A percentile compares a stretch with the other conserved stretches of the same genome.
phyloP scores from a whole-genome alignment of 23 tunicate genomes.

The Aplidium turbinatum region DNA sequence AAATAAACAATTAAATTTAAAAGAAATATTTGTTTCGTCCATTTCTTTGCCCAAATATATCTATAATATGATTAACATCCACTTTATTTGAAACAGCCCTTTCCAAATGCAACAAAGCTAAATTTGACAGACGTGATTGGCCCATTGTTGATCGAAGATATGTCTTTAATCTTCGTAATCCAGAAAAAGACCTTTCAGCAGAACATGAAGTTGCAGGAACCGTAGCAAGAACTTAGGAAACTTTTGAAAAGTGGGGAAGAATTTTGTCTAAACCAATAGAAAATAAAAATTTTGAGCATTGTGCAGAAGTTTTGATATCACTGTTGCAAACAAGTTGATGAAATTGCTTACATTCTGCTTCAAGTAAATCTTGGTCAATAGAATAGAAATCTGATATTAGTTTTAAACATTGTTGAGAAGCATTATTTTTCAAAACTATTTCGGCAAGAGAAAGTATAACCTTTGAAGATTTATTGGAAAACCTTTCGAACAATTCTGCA shows the following conservation, averaged over 20 bases:
- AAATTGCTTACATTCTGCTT: too few relatives aligned
- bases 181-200: slow-evolving; percentile 31
- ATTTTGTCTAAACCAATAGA: neutral
- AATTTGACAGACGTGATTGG: slow-evolving; percentile 2
- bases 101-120: slow-evolving; percentile 16
- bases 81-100: neutral
- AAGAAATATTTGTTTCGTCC: slow-evolving; percentile 13
- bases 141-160: slow-evolving; percentile 28
- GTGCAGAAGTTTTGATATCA: too few relatives aligned
- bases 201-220: slow-evolving; percentile 25
- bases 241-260: slow-evolving; percentile 26
- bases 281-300: too few relatives aligned
- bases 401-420: neutral
- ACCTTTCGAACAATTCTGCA: slow-evolving; percentile 9
- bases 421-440: slow-evolving; percentile 1
- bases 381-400: slow-evolving; percentile 11
- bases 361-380: neutral
- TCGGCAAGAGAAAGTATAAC: slow-evolving; percentile 1
- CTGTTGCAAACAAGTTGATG: too few relatives aligned
- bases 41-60: slow-evolving; percentile 5
- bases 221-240: slow-evolving; percentile 6
- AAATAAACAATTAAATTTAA: too few relatives aligned
- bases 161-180: slow-evolving; percentile 29
- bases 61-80: neutral
- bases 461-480: neutral